Evolutionary conservation across 2,888 invertebrate species (phyloP).

Genomic region (Clitarchus hookeri): DNA sequence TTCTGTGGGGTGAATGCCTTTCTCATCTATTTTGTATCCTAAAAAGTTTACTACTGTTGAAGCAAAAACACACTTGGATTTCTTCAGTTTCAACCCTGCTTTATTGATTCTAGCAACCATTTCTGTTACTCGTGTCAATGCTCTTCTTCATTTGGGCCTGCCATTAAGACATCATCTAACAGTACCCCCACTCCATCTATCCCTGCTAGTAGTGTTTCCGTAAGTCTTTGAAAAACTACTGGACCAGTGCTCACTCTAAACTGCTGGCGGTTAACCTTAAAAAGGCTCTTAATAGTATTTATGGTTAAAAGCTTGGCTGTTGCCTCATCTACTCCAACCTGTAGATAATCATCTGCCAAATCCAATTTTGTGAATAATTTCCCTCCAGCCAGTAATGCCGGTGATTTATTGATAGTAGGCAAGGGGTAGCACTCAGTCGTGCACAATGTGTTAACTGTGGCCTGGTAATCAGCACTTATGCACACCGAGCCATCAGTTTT

Average conservation of each 20-base stretch:
- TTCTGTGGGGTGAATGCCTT: too few species aligned
- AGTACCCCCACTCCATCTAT: background rate
- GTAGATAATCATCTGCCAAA: background rate
- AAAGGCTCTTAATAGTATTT: background rate
- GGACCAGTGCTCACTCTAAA: background rate
- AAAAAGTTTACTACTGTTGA: background rate
- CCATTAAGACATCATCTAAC: background rate
- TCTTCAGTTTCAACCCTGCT: background rate
- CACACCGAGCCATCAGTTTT: too few species aligned
- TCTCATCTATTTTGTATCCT: background rate
- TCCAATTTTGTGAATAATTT: background rate
- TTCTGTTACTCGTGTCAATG: background rate
- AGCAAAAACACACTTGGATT: background rate
- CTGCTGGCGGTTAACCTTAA: background rate
- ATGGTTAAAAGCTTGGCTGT: background rate
- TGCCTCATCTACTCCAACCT: too few species aligned
- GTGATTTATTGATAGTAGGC: background rate
- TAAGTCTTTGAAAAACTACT: background rate
- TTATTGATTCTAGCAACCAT: background rate
- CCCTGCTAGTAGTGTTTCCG: background rate
- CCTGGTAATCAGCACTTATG: too few species aligned
- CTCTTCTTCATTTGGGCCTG: background rate
- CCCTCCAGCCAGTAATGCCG: background rate
- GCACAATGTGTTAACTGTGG: too few species aligned
- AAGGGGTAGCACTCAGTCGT: too few species aligned